Percentiles rank a stretch among this genome's conserved stretches.
These are phyloP conservation scores for Leptobrachium leishanense DNA, from an alignment of 2,113 vertebrate genomes.

Conservation along the genomic window DNA sequence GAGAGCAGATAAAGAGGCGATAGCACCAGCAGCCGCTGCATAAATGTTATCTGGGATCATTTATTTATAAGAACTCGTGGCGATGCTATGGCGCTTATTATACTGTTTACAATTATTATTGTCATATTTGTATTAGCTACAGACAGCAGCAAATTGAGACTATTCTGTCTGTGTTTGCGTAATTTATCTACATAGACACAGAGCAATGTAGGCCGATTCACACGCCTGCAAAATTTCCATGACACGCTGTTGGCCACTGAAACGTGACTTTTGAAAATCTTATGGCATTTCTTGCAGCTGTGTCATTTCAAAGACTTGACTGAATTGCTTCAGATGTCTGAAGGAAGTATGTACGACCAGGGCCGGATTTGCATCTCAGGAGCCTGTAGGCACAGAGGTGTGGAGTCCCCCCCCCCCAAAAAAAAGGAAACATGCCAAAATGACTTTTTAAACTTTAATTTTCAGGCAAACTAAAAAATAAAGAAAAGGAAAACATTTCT, in stretches of 20 bases:
- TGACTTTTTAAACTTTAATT: too few relatives aligned
- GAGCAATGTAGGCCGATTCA: background rate
- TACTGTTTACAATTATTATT: conserved; percentile 34
- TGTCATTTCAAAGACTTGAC: too few relatives aligned
- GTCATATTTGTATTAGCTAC: conserved; percentile 15
- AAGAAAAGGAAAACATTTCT: too few relatives aligned
- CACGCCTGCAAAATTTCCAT: background rate
- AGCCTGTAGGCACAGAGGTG: too few relatives aligned
- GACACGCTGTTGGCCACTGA: background rate
- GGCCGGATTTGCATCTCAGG: too few relatives aligned
- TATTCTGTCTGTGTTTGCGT: background rate
- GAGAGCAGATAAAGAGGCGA: conserved; percentile 23
- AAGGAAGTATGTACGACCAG: too few relatives aligned
- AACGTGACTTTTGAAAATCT: background rate
- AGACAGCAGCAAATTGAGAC: conserved; percentile 11
- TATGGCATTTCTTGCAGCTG: too few relatives aligned
- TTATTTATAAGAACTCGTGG: conserved; percentile 28
- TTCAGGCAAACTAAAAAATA: too few relatives aligned
- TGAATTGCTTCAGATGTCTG: too few relatives aligned
- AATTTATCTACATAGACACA: background rate
- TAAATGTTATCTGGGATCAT: conserved; percentile 6
- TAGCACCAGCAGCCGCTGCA: conserved; percentile 27
- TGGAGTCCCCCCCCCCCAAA: too few relatives aligned
- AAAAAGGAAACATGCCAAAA: too few relatives aligned
- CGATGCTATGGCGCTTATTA: conserved; percentile 26